These are phyloP conservation scores for Drosophila setifemur DNA, from an alignment of 1,140 invertebrate genomes.

Conservation along the genomic window DNA sequence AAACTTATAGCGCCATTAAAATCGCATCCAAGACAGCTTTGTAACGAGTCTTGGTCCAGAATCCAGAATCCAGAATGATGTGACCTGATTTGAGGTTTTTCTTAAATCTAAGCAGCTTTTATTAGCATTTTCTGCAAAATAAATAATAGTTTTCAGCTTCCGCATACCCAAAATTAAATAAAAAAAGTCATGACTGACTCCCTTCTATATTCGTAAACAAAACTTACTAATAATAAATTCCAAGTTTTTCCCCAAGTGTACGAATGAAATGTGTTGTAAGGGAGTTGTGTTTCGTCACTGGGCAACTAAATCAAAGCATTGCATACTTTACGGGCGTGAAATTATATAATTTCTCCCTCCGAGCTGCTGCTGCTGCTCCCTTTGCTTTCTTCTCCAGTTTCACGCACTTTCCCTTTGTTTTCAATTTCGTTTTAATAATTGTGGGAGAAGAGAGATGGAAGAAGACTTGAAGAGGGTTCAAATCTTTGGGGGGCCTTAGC, in stretches of 20 bases:
- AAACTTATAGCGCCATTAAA: conserved; percentile 35
- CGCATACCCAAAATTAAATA: too few species aligned
- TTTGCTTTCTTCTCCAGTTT: neutral
- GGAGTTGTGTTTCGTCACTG: conserved; percentile 16
- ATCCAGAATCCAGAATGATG: neutral
- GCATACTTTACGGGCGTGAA: conserved; percentile 58
- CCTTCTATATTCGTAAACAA: too few species aligned
- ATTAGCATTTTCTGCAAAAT: too few species aligned
- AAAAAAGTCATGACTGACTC: too few species aligned
- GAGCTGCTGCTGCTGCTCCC: neutral
- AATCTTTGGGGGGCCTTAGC: conserved; percentile 22
- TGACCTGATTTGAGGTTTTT: neutral
- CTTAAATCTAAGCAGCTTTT: too few species aligned
- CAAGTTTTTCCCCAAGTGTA: neutral
- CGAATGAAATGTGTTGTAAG: neutral
- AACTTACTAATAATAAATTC: too few species aligned
- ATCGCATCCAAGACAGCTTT: conserved; percentile 7
- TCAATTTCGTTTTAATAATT: conserved; percentile 76
- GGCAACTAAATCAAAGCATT: conserved; percentile 62
- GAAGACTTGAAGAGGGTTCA: neutral
- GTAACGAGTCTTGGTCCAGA: neutral
- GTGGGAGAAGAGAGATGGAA: neutral
- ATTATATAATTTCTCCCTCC: conserved; percentile 59
- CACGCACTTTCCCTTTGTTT: conserved; percentile 40
- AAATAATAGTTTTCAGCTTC: too few species aligned